These are phyloP conservation scores for Brenthis daphne DNA, from an alignment of 2,888 invertebrate genomes.

Conservation along the genomic window DNA sequence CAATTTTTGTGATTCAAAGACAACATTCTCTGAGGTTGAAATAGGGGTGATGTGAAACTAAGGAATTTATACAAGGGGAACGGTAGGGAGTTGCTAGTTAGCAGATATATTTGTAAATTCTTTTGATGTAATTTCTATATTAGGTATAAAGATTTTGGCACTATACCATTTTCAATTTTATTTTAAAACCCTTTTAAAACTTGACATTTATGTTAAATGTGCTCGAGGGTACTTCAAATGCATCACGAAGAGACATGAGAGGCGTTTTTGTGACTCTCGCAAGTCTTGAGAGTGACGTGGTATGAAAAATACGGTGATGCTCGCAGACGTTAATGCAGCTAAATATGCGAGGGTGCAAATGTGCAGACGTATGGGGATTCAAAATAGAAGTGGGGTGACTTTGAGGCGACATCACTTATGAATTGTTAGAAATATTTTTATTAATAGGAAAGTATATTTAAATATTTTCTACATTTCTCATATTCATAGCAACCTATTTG, in stretches of 20 bases:
- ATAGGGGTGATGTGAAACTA: no score
- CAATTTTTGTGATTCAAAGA: no score
- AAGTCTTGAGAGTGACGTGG: slow-evolving; percentile 37
- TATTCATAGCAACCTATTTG: no score
- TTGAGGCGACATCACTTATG: slow-evolving; percentile 51
- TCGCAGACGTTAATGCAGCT: slow-evolving; percentile 62
- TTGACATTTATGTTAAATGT: slow-evolving; percentile 31
- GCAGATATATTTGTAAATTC: no score
- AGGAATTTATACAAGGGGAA: no score
- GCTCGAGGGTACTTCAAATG: slow-evolving; percentile 38
- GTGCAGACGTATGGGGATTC: slow-evolving; percentile 54
- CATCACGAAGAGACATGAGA: slow-evolving; percentile 45
- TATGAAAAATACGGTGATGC: slow-evolving; percentile 68
- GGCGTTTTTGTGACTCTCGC: slow-evolving; percentile 27
- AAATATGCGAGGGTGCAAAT: slow-evolving; percentile 73
- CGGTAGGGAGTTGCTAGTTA: no score
- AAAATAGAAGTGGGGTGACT: slow-evolving; percentile 62
- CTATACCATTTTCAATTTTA: slow-evolving; percentile 6
- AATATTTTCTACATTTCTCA: neutral
- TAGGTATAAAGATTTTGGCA: slow-evolving; percentile 8
- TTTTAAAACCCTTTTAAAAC: slow-evolving; percentile 21
- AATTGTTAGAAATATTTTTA: slow-evolving; percentile 45
- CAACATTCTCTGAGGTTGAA: no score
- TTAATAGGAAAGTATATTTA: slow-evolving; percentile 20
- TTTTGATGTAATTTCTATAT: neutral